Conservation (phyloP, 2,113 vertebrate genomes). For the Coracopsis vasa region DNA sequence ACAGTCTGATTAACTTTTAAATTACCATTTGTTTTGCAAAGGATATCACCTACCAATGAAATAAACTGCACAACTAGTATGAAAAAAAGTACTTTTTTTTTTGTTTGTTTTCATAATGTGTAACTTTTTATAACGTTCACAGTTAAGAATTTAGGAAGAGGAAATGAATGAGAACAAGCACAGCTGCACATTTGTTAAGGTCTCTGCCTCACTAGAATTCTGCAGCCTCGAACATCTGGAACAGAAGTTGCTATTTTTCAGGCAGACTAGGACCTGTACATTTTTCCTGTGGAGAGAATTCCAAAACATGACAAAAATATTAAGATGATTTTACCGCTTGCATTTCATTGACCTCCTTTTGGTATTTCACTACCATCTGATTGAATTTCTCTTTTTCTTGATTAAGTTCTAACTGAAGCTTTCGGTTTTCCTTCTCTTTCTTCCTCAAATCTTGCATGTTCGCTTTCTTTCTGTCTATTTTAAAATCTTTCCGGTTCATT, state of each 20-base stretch:
- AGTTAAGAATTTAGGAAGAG: not conserved
- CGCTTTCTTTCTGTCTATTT: conserved; percentile 95
- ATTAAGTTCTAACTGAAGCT: conserved; percentile 95
- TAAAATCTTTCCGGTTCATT: conserved; percentile 99
- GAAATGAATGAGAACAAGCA: not conserved
- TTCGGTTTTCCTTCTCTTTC: conserved; percentile 98
- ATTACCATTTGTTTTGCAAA: not conserved
- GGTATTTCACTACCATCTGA: conserved; percentile 95
- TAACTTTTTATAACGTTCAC: not conserved
- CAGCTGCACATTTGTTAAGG: not conserved
- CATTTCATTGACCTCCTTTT: conserved; percentile 94
- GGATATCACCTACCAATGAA: not conserved
- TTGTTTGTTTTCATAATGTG: not conserved
- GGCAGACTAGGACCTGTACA: not conserved
- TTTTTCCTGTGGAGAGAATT: not conserved
- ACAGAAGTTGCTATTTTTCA: not conserved
- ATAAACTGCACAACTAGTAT: not conserved
- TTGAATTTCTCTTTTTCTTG: conserved; percentile 99
- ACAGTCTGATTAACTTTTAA: not conserved
- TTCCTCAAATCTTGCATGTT: conserved; percentile 95
- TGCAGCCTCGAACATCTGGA: not conserved
- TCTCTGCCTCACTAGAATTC: not conserved
- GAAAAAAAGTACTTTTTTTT: not conserved
- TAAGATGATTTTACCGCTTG: conserved; percentile 84
- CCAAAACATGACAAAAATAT: not conserved